These are phyloP conservation scores for Lanius collurio DNA, from an alignment of 2,113 vertebrate species.

Conservation along the genomic window DNA sequence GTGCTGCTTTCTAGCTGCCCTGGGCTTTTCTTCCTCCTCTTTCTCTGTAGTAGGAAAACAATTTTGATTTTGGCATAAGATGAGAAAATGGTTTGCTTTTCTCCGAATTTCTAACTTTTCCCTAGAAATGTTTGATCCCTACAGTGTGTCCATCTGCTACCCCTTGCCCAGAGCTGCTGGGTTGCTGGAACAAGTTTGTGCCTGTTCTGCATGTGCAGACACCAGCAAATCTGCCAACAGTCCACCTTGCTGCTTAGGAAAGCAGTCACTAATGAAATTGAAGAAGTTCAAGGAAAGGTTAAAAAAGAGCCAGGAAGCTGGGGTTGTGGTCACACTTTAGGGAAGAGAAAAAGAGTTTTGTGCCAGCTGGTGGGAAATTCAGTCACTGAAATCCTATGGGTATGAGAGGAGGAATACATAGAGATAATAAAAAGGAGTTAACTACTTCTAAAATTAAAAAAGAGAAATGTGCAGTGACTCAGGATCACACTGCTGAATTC, in stretches of 20 bases:
- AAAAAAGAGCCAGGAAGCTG: not conserved
- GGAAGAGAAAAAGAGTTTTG: not conserved
- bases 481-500: not conserved
- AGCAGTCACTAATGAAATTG: not conserved
- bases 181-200: not conserved
- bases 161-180: not conserved
- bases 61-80: not conserved
- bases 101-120: not conserved
- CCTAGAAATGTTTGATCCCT: not conserved
- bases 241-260: not conserved
- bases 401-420: not conserved
- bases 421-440: not conserved
- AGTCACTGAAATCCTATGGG: not conserved
- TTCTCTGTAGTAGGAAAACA: not conserved
- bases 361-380: not conserved
- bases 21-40: not conserved
- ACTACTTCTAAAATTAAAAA: slow-evolving; percentile 6
- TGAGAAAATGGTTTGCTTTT: not conserved
- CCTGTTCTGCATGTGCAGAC: not conserved
- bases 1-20: not conserved
- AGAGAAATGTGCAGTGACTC: not conserved
- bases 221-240: not conserved
- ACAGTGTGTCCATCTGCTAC: not conserved
- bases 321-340: not conserved
- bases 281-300: not conserved